Evolutionary conservation across 2,113 vertebrate genomes (phyloP).

Genomic region (Solea solea): DNA sequence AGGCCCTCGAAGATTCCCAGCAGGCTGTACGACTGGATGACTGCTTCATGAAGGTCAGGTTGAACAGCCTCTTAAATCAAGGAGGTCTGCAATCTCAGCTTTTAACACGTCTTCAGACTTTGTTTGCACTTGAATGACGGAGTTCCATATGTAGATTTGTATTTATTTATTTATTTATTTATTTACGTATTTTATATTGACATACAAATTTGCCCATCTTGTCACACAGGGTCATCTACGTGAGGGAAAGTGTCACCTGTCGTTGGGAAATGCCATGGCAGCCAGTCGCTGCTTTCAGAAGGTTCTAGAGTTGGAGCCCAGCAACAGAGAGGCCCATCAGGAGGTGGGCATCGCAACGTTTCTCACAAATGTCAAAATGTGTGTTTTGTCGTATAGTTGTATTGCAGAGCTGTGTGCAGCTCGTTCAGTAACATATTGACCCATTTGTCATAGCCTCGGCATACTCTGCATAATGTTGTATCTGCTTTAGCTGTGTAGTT

Average conservation of each 20-base stretch:
- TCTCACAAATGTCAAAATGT: background rate
- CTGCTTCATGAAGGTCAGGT: constrained; percentile 88
- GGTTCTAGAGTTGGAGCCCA: constrained; percentile 91
- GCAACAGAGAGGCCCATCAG: constrained; percentile 87
- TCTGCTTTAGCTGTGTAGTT: too few relatives aligned
- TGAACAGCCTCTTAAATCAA: background rate
- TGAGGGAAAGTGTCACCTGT: constrained; percentile 95
- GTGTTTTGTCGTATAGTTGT: background rate
- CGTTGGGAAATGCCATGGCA: constrained; percentile 93
- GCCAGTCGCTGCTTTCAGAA: constrained; percentile 92
- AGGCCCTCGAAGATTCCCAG: constrained; percentile 92
- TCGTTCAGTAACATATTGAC: too few relatives aligned
- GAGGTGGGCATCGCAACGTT: constrained; percentile 80
- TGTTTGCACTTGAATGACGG: background rate
- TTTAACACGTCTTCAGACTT: too few relatives aligned
- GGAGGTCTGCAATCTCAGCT: too few relatives aligned
- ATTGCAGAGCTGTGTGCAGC: background rate
- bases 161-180: background rate
- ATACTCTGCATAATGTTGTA: too few relatives aligned
- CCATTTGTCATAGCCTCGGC: too few relatives aligned
- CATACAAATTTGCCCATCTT: background rate
- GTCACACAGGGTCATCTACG: constrained; percentile 89
- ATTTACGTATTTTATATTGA: too few relatives aligned
- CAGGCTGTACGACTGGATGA: constrained; percentile 94
- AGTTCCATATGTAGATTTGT: background rate